These are phyloP conservation scores for Dyspetes luteomarginatus DNA, from an alignment of 2,888 invertebrate genomes.

Conservation along the genomic window DNA sequence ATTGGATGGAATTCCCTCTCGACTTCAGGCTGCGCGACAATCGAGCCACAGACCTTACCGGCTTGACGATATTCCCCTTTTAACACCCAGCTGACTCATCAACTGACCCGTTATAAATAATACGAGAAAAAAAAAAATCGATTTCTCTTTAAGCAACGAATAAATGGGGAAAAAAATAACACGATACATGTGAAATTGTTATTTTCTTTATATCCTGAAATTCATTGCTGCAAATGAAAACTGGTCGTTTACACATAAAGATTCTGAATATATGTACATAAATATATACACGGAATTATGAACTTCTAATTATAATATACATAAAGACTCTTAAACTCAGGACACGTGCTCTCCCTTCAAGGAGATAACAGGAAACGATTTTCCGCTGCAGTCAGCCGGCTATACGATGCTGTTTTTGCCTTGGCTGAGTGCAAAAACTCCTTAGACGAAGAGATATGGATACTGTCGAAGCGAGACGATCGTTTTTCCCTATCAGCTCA, in stretches of 20 bases:
- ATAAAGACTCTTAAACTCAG: slow-evolving; percentile 3
- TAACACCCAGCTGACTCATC: not conserved
- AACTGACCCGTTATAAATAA: slow-evolving; percentile 1
- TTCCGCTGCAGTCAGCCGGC: slow-evolving; percentile 37
- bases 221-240: too few species aligned
- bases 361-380: slow-evolving; percentile 47
- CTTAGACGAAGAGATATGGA: slow-evolving; percentile 32
- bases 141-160: too few species aligned
- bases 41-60: slow-evolving; percentile 41
- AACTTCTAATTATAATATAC: not conserved
- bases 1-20: slow-evolving; percentile 60
- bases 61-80: slow-evolving; percentile 39
- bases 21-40: slow-evolving; percentile 31
- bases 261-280: too few species aligned
- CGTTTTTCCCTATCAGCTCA: slow-evolving; percentile 22
- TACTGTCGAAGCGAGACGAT: slow-evolving; percentile 40
- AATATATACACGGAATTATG: not conserved
- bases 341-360: slow-evolving; percentile 28
- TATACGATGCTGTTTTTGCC: not conserved
- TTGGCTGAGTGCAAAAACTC: not conserved
- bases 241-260: not conserved
- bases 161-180: too few species aligned
- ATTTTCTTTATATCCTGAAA: not conserved
- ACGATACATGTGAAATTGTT: not conserved
- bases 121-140: not conserved